phyloP scores from a whole-genome alignment of 1,140 invertebrate genomes.

The Laupala kohalensis region DNA sequence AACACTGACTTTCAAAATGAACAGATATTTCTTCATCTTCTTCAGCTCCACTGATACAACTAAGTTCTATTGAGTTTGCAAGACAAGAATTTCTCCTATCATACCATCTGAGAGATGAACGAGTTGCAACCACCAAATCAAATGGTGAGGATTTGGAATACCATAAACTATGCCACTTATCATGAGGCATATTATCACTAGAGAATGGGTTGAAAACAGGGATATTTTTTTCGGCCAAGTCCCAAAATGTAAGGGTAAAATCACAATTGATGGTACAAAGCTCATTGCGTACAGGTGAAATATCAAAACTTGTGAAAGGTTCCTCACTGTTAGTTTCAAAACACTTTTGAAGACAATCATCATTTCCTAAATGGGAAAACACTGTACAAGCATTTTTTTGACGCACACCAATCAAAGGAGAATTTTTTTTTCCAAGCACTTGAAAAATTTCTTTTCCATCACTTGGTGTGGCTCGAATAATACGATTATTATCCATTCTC shows the following conservation, averaged over 20 bases:
- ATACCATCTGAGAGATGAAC: neutral
- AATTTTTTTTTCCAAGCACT: neutral
- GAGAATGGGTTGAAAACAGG: neutral
- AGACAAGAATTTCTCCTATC: neutral
- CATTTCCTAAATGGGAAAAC: neutral
- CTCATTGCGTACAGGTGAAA: neutral
- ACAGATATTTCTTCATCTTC: neutral
- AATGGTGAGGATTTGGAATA: neutral
- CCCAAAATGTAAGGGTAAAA: neutral
- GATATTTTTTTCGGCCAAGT: neutral
- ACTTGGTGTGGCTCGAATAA: neutral
- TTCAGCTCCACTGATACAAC: neutral
- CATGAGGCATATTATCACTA: neutral
- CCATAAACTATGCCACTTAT: neutral
- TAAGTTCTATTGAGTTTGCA: neutral
- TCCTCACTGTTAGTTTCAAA: neutral
- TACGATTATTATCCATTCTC: neutral
- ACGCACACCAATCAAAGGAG: neutral
- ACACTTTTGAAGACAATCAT: neutral
- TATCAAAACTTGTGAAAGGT: neutral
- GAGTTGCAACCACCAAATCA: neutral
- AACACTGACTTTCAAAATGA: neutral
- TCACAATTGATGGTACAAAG: neutral
- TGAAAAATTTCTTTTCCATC: neutral
- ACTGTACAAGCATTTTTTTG: neutral